phyloP scores from a whole-genome alignment of 2,113 vertebrate species.

The Brachyhypopomus gauderio region DNA sequence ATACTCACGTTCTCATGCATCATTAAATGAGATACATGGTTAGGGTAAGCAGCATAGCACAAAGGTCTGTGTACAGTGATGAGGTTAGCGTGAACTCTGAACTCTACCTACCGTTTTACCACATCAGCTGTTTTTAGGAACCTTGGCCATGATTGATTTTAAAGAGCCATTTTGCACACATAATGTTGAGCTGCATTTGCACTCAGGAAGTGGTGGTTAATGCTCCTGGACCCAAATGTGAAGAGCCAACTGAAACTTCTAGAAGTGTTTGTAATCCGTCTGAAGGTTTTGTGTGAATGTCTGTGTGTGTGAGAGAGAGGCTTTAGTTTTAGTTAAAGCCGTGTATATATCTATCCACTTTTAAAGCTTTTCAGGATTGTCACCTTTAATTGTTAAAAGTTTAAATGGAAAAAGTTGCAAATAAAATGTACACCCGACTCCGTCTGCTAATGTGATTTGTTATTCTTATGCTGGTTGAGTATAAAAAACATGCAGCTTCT shows the following conservation, averaged over 20 bases:
- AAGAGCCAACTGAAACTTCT: too few species aligned
- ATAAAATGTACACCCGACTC: too few species aligned
- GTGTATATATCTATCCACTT: too few species aligned
- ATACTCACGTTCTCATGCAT: neutral
- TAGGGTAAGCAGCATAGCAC: neutral
- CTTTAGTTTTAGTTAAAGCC: too few species aligned
- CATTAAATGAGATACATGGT: neutral
- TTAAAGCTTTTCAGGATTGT: neutral
- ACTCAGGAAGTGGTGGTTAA: neutral
- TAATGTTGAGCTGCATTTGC: neutral
- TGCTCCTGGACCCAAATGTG: neutral
- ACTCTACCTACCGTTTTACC: neutral
- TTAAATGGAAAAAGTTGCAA: neutral
- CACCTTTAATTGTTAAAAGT: neutral
- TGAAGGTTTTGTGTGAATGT: too few species aligned
- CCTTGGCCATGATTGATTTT: neutral
- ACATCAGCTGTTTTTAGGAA: neutral
- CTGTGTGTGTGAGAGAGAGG: too few species aligned
- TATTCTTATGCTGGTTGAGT: neutral
- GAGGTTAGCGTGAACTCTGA: neutral
- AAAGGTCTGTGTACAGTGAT: neutral
- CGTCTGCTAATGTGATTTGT: neutral
- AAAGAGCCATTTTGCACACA: neutral
- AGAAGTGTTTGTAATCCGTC: too few species aligned
- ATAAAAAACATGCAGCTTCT: conserved; percentile 13